phyloP scores from a whole-genome alignment of 2,888 invertebrate genomes.

The Formica aserva region DNA sequence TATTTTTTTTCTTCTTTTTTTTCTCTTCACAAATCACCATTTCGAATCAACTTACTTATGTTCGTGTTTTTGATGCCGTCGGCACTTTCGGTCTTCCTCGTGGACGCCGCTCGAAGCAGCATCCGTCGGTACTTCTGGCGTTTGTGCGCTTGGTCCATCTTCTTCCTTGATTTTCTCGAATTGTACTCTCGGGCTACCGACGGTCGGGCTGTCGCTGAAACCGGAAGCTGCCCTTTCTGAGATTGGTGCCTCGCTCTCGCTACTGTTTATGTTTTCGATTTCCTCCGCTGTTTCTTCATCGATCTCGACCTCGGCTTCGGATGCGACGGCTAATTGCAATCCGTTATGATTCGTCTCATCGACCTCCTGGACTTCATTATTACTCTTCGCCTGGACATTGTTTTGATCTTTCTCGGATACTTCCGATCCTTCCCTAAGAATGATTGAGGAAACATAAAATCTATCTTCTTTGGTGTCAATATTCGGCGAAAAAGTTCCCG shows the following conservation, averaged over 20 bases:
- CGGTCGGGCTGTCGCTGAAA: constrained; percentile 78
- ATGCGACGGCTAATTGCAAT: constrained; percentile 64
- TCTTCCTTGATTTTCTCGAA: constrained; percentile 83
- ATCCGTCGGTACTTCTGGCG: constrained; percentile 56
- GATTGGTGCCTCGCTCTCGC: constrained; percentile 83
- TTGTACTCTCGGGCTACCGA: constrained; percentile 83
- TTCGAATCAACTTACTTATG: constrained; percentile 80
- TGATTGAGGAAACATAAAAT: not conserved
- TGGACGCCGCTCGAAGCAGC: constrained; percentile 29
- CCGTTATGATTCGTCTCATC: constrained; percentile 77
- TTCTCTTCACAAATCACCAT: not conserved
- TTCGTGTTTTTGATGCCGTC: constrained; percentile 83
- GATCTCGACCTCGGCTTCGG: constrained; percentile 62
- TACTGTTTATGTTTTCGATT: constrained; percentile 71
- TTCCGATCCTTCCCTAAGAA: constrained; percentile 83
- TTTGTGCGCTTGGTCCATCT: constrained; percentile 67
- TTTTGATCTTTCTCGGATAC: constrained; percentile 80
- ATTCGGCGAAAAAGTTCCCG: not conserved
- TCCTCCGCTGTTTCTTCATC: constrained; percentile 70
- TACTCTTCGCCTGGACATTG: constrained; percentile 48
- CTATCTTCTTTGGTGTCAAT: not conserved
- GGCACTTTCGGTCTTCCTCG: constrained; percentile 82
- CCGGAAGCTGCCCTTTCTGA: constrained; percentile 84
- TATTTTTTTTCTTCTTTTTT: not conserved
- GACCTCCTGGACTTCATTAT: constrained; percentile 68